Conservation (phyloP, 1,140 invertebrate species). For the Lasioglossum albipes region DNA sequence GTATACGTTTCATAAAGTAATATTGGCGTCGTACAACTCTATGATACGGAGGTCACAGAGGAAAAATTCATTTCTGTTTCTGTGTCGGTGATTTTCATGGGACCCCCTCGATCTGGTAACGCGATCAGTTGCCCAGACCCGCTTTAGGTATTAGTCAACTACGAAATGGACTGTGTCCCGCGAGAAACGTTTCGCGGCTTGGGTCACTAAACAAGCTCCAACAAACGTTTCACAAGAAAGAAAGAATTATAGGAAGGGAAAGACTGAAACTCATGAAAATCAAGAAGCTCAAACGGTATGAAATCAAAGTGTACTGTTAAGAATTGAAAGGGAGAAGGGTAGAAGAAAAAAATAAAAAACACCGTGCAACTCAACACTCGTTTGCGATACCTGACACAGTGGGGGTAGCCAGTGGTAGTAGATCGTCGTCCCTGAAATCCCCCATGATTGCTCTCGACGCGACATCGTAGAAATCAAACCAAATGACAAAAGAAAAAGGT, state of each 20-base stretch:
- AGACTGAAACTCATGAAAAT: constrained; percentile 4
- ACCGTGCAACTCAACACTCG: constrained; percentile 72
- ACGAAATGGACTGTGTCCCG: neutral
- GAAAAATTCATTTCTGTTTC: too few species aligned
- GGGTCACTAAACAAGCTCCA: constrained; percentile 48
- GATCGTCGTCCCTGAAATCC: constrained; percentile 54
- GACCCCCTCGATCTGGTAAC: too few species aligned
- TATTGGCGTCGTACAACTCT: too few species aligned
- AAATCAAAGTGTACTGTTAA: constrained; percentile 3
- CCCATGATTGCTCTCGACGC: constrained; percentile 18
- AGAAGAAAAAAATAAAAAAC: constrained; percentile 54
- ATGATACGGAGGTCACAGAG: too few species aligned
- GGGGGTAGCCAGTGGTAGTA: constrained; percentile 71
- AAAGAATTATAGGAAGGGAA: constrained; percentile 3
- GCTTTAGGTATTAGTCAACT: neutral
- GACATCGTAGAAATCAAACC: neutral
- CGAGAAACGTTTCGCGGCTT: neutral
- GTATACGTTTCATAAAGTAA: too few species aligned
- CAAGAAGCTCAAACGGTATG: constrained; percentile 33
- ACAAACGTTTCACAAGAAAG: constrained; percentile 10
- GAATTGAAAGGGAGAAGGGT: constrained; percentile 27
- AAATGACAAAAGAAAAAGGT: neutral
- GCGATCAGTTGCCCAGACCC: too few species aligned
- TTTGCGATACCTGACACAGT: constrained; percentile 67
- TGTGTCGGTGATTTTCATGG: too few species aligned